phyloP scores from a whole-genome alignment of 2,797 vertebrate genomes.

The Argya squamiceps region DNA sequence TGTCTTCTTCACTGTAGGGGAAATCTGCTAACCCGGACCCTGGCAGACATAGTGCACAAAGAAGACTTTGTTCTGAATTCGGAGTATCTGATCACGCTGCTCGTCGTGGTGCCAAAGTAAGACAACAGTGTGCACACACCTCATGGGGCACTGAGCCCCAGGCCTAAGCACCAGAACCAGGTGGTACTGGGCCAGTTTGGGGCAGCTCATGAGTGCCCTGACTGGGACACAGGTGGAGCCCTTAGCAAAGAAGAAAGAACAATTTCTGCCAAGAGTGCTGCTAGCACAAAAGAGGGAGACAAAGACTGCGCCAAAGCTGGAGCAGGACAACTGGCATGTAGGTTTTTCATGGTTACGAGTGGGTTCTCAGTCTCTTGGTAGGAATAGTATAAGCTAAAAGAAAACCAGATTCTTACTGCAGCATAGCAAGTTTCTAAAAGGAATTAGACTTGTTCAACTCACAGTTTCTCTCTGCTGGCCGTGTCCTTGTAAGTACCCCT shows the following conservation, averaged over 20 bases:
- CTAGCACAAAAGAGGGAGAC: background rate
- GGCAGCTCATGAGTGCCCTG: background rate
- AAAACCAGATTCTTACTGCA: background rate
- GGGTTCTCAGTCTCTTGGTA: background rate
- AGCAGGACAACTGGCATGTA: background rate
- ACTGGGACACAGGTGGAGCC: background rate
- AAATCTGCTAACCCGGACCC: conserved; percentile 84
- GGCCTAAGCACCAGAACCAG: rapidly evolving
- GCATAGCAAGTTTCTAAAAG: background rate
- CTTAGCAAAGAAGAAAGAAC: background rate
- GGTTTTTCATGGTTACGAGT: background rate
- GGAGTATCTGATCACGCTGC: conserved; percentile 91
- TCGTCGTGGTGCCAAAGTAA: conserved; percentile 89
- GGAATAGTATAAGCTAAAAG: background rate
- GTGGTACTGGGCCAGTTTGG: rapidly evolving
- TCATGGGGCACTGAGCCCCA: background rate
- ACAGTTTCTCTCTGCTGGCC: background rate
- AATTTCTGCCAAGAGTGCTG: background rate
- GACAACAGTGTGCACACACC: background rate
- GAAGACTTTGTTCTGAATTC: conserved; percentile 92
- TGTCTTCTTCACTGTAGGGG: conserved; percentile 74
- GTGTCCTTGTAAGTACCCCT: background rate
- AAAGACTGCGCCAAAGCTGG: background rate
- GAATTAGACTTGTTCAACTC: background rate
- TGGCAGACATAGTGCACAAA: conserved; percentile 86